phyloP scores from a whole-genome alignment of 1,140 invertebrate genomes.

The Grapholita molesta region DNA sequence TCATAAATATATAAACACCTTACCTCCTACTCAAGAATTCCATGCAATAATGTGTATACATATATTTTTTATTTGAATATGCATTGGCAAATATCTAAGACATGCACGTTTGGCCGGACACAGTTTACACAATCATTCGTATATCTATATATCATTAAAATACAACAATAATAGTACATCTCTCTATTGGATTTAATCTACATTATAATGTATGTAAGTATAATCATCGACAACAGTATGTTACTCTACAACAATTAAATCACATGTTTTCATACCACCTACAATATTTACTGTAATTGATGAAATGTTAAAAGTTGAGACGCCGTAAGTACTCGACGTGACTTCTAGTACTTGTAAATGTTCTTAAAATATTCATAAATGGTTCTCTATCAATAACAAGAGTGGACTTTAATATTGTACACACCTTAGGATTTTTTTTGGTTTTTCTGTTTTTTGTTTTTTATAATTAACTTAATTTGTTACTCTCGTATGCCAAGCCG shows the following conservation, averaged over 20 bases:
- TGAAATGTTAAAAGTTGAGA: slow-evolving; percentile 48
- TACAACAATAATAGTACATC: slow-evolving; percentile 71
- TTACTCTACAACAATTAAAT: slow-evolving; percentile 73
- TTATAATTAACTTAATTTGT: slow-evolving; percentile 64
- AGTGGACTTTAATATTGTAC: slow-evolving; percentile 70
- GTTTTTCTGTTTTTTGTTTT: slow-evolving; percentile 50
- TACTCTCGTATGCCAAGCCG: slow-evolving; percentile 60
- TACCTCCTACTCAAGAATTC: slow-evolving; percentile 34
- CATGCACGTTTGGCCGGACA: slow-evolving; percentile 68
- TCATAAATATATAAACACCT: slow-evolving; percentile 28
- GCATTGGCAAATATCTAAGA: slow-evolving; percentile 57
- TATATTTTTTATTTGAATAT: slow-evolving; percentile 48
- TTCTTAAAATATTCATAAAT: slow-evolving; percentile 73
- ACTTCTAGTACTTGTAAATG: slow-evolving; percentile 64
- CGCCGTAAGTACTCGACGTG: slow-evolving; percentile 61
- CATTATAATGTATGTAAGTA: slow-evolving; percentile 64
- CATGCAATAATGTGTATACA: slow-evolving; percentile 50
- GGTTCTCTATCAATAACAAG: slow-evolving; percentile 49
- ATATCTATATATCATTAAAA: slow-evolving; percentile 65
- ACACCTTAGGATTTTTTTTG: slow-evolving; percentile 62
- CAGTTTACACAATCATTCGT: slow-evolving; percentile 57
- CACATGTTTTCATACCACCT: slow-evolving; percentile 67
- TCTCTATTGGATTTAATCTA: slow-evolving; percentile 70
- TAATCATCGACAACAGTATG: slow-evolving; percentile 59
- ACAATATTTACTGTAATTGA: slow-evolving; percentile 40